Evolutionary conservation across 2,888 invertebrate genomes (phyloP), one percentile per base, ranked within the genome.

Genomic region (Stenolophus ochropezus): DNA sequence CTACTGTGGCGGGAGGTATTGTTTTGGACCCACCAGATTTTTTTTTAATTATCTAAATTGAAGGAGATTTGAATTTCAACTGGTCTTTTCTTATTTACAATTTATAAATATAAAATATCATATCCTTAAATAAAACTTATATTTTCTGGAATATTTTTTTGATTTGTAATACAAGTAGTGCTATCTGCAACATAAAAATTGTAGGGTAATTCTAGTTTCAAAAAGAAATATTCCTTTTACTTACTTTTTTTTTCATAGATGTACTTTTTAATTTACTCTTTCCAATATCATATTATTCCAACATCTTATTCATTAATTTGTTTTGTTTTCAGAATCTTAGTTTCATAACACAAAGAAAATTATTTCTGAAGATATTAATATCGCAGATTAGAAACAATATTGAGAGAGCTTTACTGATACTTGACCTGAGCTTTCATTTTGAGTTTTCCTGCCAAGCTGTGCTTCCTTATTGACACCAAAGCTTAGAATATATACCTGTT

Each of bases 341-440:
- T 11, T 42, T 42, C 6, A 0, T 56, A 11, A 56, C 18, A 21
- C 56, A 56, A 56, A 56, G 20, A 20, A 56, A 56, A 56, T 20
- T 56, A 56, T 56, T 20, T 11, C 11, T 21, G 56, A 56, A 56
- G 56, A 11, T 56, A 56, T 56, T 56, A 56, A 56, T 56, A 56
- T 56, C 56, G 5, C 8, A 21, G 56, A 56, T 56, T 56, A 56
- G 20, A 20, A 56, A 4, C 33, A 11, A 11, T 42, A 11, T 42
- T 42, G 51, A 56, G 16, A 53, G 33, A 42, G 33, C 33, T 42
- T 42, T 42, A 8, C 33, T 42, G 33, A 11, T 33, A 4, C 33
- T 33, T 21, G 56, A 42, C 6, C 4, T 56, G 56, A 56, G 56
- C 56, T 56, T 56, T 56, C 18, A 56, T 56, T 56, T 56, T 56